Percentiles rank a stretch among this genome's conserved stretches.
These are phyloP conservation scores for Drosophila koepferae DNA, from an alignment of 2,888 invertebrate species.

Conservation along the genomic window DNA sequence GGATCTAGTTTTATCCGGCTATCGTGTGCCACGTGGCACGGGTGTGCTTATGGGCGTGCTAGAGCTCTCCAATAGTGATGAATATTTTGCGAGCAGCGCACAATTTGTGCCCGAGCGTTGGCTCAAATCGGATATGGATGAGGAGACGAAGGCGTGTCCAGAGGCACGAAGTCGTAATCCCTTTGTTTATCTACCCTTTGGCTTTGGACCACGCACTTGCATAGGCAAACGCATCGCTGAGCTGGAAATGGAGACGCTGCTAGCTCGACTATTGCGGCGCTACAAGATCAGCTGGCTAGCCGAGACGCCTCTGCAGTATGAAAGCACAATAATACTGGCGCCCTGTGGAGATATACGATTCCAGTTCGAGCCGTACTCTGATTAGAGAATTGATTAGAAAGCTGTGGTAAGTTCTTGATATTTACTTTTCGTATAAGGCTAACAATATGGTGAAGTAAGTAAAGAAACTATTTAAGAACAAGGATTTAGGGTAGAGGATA, in stretches of 20 bases:
- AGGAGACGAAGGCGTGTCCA: conserved; percentile 58
- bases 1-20: conserved; percentile 88
- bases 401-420: conserved; percentile 32
- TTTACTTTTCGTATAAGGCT: conserved; percentile 56
- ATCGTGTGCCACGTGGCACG: conserved; percentile 88
- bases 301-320: conserved; percentile 70
- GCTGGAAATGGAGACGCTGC: conserved; percentile 88
- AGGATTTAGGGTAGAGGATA: conserved; percentile 13
- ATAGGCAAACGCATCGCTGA: conserved; percentile 91
- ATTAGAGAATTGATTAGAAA: not conserved
- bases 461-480: conserved; percentile 31
- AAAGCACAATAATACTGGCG: conserved; percentile 79
- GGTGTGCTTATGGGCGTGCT: conserved; percentile 91
- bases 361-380: conserved; percentile 72
- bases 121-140: conserved; percentile 84
- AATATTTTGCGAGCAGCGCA: conserved; percentile 88
- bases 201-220: conserved; percentile 90
- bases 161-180: conserved; percentile 69
- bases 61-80: conserved; percentile 87
- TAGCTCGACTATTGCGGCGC: conserved; percentile 84
- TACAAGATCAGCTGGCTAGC: conserved; percentile 80
- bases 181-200: conserved; percentile 87
- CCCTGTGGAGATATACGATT: conserved; percentile 83
- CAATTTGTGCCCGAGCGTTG: conserved; percentile 92
- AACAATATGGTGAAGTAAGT: conserved; percentile 45